These are phyloP conservation scores for Synaphobranchus kaupii DNA, from an alignment of 2,797 vertebrate species.

Conservation along the genomic window DNA sequence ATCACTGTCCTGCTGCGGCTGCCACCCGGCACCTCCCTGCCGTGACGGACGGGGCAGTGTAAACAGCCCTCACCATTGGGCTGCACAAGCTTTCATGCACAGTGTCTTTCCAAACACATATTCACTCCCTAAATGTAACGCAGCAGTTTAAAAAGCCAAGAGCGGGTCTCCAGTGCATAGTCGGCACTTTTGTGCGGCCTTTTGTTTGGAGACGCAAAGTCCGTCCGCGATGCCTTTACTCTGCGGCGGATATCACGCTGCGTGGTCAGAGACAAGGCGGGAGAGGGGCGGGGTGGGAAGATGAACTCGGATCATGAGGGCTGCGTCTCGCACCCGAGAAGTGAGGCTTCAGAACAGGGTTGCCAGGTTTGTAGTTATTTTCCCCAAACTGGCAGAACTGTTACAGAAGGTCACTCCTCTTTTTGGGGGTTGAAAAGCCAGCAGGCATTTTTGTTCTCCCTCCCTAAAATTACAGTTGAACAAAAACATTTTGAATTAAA, in stretches of 20 bases:
- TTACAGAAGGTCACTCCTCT: background rate
- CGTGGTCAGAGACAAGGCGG: background rate
- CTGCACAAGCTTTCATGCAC: constrained; percentile 14
- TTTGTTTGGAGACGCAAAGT: constrained; percentile 35
- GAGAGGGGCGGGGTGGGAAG: background rate
- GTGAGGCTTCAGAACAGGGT: background rate
- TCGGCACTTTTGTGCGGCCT: constrained; percentile 35
- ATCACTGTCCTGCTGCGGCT: background rate
- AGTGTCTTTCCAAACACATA: constrained; percentile 21
- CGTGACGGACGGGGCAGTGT: background rate
- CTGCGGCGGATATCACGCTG: background rate
- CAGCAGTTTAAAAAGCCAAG: constrained; percentile 20
- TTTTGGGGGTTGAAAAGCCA: background rate
- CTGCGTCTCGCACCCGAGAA: background rate
- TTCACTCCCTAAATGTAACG: constrained; percentile 23
- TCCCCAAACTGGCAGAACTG: background rate
- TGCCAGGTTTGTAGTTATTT: background rate
- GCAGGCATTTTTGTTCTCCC: background rate
- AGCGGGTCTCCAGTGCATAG: constrained; percentile 28
- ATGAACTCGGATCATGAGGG: background rate
- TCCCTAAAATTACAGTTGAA: background rate
- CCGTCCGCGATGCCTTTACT: constrained; percentile 35
- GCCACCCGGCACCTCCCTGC: constrained; percentile 19
- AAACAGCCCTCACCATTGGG: constrained; percentile 4
- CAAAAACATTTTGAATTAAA: background rate